Conservation (phyloP, 1,140 invertebrate genomes). For the Drosophila grimshawi region DNA sequence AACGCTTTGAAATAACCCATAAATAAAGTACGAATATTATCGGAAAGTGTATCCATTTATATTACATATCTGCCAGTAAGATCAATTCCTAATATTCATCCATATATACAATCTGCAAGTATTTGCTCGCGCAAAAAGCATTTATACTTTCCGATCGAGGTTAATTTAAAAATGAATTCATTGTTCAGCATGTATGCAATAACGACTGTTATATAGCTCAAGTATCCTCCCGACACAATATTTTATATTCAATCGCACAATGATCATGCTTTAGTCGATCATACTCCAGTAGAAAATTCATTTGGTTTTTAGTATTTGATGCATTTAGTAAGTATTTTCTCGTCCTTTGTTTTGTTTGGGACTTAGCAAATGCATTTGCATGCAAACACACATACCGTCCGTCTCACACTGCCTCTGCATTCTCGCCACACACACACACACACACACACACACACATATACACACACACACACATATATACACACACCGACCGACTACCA, state of each 20-base stretch:
- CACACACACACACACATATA: neutral
- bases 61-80: too few species aligned
- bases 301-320: conserved; percentile 39
- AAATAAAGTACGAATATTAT: too few species aligned
- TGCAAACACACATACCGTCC: conserved; percentile 32
- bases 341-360: conserved; percentile 40
- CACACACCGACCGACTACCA: neutral
- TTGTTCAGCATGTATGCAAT: too few species aligned
- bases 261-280: neutral
- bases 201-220: too few species aligned
- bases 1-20: neutral
- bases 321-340: conserved; percentile 54
- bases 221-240: too few species aligned
- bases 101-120: too few species aligned
- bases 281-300: neutral
- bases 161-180: too few species aligned
- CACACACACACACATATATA: neutral
- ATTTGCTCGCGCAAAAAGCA: too few species aligned
- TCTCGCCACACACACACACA: neutral
- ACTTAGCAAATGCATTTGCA: conserved; percentile 44
- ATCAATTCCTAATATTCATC: too few species aligned
- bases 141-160: too few species aligned
- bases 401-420: neutral
- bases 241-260: too few species aligned
- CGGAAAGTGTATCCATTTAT: too few species aligned